Evolutionary conservation across 2,888 invertebrate species (phyloP).

Genomic region (Prosopocoilus inquinatus): DNA sequence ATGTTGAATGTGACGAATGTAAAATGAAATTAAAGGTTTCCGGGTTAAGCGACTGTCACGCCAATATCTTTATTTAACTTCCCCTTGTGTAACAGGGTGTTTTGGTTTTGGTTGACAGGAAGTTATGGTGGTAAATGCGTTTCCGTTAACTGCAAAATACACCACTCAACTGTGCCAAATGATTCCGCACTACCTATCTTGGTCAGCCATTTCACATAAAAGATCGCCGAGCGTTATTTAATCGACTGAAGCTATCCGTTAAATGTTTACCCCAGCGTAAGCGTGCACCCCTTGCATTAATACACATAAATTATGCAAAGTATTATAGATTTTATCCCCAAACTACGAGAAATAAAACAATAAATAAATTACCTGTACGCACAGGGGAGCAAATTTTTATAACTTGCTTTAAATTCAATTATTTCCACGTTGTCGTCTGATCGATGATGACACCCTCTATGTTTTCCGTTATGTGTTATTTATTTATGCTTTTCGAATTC

Average conservation of each 20-base stretch:
- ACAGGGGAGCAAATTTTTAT: neutral
- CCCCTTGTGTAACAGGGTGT: neutral
- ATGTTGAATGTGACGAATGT: too few species aligned
- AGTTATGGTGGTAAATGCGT: neutral
- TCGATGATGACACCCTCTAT: too few species aligned
- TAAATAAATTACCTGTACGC: too few species aligned
- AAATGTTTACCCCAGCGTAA: neutral
- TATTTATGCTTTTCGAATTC: too few species aligned
- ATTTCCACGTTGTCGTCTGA: too few species aligned
- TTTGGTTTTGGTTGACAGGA: neutral
- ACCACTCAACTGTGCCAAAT: conserved; percentile 2
- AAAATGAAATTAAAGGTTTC: neutral
- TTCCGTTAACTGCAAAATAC: conserved; percentile 5
- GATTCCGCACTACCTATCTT: conserved; percentile 4
- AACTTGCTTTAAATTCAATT: neutral
- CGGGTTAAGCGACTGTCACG: neutral
- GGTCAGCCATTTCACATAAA: conserved; percentile 1
- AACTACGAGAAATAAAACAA: too few species aligned
- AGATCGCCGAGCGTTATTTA: neutral
- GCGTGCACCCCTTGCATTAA: too few species aligned
- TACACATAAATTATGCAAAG: too few species aligned
- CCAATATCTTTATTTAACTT: conserved; percentile 5
- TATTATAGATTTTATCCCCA: too few species aligned
- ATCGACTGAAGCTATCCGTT: neutral
- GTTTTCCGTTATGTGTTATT: too few species aligned